Evolutionary conservation across 23 tunicate genomes (phyloP), one percentile per base, ranked within the genome.

Genomic region (Trididemnum nubilum): DNA sequence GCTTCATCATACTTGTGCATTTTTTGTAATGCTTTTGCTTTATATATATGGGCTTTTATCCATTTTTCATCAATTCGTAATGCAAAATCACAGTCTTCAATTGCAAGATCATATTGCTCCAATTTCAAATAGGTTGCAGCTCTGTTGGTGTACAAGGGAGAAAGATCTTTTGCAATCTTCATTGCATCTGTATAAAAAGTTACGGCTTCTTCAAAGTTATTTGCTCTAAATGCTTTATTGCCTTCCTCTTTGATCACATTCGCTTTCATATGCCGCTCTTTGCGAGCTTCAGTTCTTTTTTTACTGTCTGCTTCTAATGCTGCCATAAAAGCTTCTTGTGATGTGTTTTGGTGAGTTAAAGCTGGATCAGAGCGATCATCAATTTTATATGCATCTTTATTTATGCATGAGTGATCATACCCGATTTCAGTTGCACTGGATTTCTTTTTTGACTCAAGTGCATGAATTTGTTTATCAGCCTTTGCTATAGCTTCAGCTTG

Each of bases 61-160:
- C 98, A 93, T 21, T 63, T 84, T 25, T 84, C 84, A 33, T 93
- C 98, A 73, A 93, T 81, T 87, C 85, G 57, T 25, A 92, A 28
- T 0, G 98, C 84, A 51, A 93, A 83, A 61, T 93, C 94, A 64
- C 98, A 93, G 60, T 93, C 98, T 64, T 51, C 83, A 30, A 93
- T 80, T 12, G 93, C 93, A 19, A 83, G 81, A 30, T 93, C 69
- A 75, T 52, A 93, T 73, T 79, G 30, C 22, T 64, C 78, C 25
- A 87, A 51, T 66, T 93, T 84, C 5, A 93, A 59, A 64, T 73
- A 78, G 26, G 93, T 73, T 35, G 91, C 80, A 7, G 98, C 98
- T 26, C 98, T 76, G 72, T 93, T 93, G 9, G 98, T 93, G 82
- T 93, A 93, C 39, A 93, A 67, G 21, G 92, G 75, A 39, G 89